A percentile compares a stretch with the other conserved stretches of the same genome.
Conservation (phyloP, 2,797 vertebrate genomes). For the Epinephelus malabaricus region DNA sequence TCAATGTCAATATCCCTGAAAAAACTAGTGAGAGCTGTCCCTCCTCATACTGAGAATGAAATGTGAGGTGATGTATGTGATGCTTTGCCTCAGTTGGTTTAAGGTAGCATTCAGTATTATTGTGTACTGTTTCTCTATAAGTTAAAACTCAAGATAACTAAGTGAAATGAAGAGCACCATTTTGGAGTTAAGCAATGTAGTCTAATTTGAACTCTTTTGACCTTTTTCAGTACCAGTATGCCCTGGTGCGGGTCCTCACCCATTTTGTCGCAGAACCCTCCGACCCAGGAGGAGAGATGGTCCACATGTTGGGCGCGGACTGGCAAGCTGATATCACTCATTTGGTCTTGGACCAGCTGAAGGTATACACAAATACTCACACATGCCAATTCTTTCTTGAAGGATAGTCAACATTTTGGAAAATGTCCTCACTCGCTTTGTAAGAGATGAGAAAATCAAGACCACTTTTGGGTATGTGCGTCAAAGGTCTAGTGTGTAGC, state of each 20-base stretch:
- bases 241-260: constrained; percentile 93
- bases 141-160: not conserved
- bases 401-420: not conserved
- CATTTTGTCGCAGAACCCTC: constrained; percentile 94
- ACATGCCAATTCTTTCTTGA: not conserved
- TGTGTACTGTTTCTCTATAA: not conserved
- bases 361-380: constrained; percentile 65
- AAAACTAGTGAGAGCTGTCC: not conserved
- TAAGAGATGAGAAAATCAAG: not conserved
- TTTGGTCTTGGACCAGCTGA: constrained; percentile 92
- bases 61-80: not conserved
- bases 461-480: not conserved
- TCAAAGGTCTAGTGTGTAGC: too few relatives aligned
- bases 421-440: not conserved
- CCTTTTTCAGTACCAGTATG: constrained; percentile 85
- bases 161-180: not conserved
- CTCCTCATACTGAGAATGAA: not conserved
- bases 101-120: not conserved
- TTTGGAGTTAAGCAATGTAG: not conserved
- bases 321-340: constrained; percentile 98
- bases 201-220: constrained; percentile 3
- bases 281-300: constrained; percentile 88
- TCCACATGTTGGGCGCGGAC: constrained; percentile 92
- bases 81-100: not conserved
- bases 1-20: not conserved